Base-by-base conservation (phyloP, 2,888 invertebrate species). In the Cryptus armator region DNA sequence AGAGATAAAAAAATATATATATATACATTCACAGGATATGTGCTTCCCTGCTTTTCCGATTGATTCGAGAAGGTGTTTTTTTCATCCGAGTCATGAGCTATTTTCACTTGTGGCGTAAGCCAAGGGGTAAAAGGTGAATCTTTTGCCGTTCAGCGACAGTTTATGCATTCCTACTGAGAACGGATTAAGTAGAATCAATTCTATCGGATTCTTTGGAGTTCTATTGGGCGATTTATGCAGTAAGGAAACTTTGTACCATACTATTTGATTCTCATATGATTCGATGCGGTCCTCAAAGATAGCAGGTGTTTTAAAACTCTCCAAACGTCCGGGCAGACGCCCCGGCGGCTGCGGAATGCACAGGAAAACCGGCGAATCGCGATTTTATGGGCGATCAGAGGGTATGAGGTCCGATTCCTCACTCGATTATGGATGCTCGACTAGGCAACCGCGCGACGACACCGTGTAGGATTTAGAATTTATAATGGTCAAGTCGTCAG, bases 341-440 rank as follows among this genome's bases (percentile, higher is more conserved):
- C 80, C 72, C 77, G 81, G 80, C 79, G 87, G 86, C 86, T 59
- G 46, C 46, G 29, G 70, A 19, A 66, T 74, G 64, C 82, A 88
- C 87, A 87, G 88, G 86, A 89, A 88, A 89, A 90, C 91, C 91
- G 91, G 92, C 91, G 92, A 92, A 92, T 92, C 89, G 92, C 90
- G 91, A 92, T 93, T 92, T 92, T 91, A 92, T 90, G 91, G 90
- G 87, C 88, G 90, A 91, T 93, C 91, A 91, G 81, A 83, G 88
- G 84, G 88, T 85, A 86, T 86, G 86, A 86, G 75, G 80, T 72
- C 86, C 84, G 81, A 86, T 86, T 82, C 81, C 83, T 59, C 68
- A 14, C 56, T n/a, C 51, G 82, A 82, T 77, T 72, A 72, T 72
- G 53, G 14, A 59, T 43, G 75, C 68, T 75, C 56, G 37, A 46